phyloP scores from a whole-genome alignment of 2,113 vertebrate species.

The Neotragus pygmaeus region DNA sequence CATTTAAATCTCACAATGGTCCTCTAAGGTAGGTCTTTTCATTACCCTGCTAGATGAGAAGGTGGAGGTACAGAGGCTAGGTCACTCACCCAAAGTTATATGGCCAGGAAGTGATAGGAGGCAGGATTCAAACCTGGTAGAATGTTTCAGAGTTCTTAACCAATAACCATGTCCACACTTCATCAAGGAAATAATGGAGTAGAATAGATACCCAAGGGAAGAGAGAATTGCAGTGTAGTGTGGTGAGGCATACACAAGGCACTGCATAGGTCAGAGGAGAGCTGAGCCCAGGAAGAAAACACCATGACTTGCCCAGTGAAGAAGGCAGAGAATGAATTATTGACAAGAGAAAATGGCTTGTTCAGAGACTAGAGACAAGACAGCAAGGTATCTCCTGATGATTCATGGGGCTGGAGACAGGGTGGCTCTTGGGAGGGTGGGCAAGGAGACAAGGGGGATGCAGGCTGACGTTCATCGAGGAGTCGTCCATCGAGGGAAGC shows the following conservation, averaged over 20 bases:
- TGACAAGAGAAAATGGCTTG: not conserved
- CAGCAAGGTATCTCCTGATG: not conserved
- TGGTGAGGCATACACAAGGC: not conserved
- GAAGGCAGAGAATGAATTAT: not conserved
- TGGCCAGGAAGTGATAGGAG: not conserved
- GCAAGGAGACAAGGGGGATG: not conserved
- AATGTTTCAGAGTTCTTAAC: not conserved
- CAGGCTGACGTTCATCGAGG: not conserved
- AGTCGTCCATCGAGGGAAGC: not conserved
- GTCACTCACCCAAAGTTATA: not conserved
- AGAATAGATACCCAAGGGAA: not conserved
- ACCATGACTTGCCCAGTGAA: not conserved
- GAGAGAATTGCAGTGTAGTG: not conserved
- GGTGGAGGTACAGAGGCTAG: not conserved
- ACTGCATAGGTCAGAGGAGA: not conserved
- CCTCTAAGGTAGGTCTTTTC: not conserved
- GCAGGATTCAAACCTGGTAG: not conserved
- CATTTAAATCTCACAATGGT: not conserved
- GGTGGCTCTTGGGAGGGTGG: not conserved
- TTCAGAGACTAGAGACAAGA: not conserved
- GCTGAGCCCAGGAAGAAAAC: not conserved
- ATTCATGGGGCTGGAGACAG: not conserved
- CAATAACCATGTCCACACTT: not conserved
- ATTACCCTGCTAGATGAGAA: not conserved
- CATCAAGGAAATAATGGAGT: not conserved